Evolutionary conservation across 1,140 invertebrate genomes (phyloP).

Genomic region (Diprion similis): DNA sequence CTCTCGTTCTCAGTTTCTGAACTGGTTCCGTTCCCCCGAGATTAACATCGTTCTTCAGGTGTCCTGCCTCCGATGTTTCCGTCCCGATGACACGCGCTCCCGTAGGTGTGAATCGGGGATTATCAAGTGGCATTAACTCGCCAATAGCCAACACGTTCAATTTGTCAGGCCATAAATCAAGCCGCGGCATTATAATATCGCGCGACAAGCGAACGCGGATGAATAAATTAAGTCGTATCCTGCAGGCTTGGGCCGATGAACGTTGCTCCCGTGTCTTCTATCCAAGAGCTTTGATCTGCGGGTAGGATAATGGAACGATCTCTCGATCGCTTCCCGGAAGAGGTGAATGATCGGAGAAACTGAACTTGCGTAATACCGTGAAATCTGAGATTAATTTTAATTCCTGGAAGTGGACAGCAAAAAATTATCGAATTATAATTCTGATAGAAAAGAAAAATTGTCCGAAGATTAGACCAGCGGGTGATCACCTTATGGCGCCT

Average conservation of each 20-base stretch:
- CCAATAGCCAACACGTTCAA: not conserved
- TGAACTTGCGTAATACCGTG: too few species aligned
- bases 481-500: too few species aligned
- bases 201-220: not conserved
- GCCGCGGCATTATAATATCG: not conserved
- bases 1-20: not conserved
- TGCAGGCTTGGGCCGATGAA: not conserved
- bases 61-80: too few species aligned
- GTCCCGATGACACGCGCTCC: not conserved
- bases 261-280: not conserved
- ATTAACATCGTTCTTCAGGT: not conserved
- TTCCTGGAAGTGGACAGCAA: too few species aligned
- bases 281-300: too few species aligned
- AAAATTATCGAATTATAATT: too few species aligned
- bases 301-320: too few species aligned
- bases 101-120: not conserved
- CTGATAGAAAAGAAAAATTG: too few species aligned
- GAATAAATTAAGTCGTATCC: conserved; percentile 3
- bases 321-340: too few species aligned
- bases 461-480: not conserved
- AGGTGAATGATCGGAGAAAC: too few species aligned
- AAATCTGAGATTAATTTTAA: too few species aligned
- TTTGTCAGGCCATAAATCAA: conserved; percentile 4
- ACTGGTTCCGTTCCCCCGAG: not conserved
- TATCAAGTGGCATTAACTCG: conserved; percentile 7